These are phyloP conservation scores for Hiodon tergisus DNA, from an alignment of 2,113 vertebrate species.

Conservation along the genomic window DNA sequence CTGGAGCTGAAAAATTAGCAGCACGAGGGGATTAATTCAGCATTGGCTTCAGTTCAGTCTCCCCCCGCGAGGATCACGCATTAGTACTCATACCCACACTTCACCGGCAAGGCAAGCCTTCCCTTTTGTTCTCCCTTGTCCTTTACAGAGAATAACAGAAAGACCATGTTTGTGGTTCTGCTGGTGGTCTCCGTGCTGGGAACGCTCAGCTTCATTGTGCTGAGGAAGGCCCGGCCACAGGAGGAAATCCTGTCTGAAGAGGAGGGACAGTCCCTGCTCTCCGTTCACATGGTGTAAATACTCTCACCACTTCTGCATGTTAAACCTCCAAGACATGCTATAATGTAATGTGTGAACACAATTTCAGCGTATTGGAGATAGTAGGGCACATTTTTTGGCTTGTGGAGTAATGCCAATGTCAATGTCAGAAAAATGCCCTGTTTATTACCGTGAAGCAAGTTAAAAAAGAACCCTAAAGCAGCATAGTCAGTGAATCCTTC, in stretches of 20 bases:
- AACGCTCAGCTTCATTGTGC: slow-evolving; percentile 83
- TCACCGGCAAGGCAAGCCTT: neutral
- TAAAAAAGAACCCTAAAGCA: neutral
- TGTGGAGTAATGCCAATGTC: too few relatives aligned
- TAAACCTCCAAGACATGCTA: too few relatives aligned
- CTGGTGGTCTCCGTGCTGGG: slow-evolving; percentile 82
- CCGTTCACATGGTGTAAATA: slow-evolving; percentile 49
- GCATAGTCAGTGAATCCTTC: neutral
- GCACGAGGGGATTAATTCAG: too few relatives aligned
- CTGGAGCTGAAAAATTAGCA: too few relatives aligned
- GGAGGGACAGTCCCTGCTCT: slow-evolving; percentile 60
- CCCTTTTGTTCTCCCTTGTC: slow-evolving; percentile 29
- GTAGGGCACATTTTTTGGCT: too few relatives aligned
- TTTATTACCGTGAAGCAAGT: too few relatives aligned
- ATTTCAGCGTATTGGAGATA: too few relatives aligned
- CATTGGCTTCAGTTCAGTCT: neutral
- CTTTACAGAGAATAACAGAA: slow-evolving; percentile 77
- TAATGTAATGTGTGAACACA: too few relatives aligned
- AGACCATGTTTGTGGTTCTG: slow-evolving; percentile 80
- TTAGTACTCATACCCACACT: neutral
- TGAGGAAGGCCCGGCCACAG: slow-evolving; percentile 60
- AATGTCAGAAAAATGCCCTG: too few relatives aligned
- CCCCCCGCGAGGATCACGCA: neutral
- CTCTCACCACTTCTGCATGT: neutral
- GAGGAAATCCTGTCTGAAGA: slow-evolving; percentile 65